Base-by-base conservation (phyloP, 2,797 vertebrate genomes). In the Amniataba percoides region DNA sequence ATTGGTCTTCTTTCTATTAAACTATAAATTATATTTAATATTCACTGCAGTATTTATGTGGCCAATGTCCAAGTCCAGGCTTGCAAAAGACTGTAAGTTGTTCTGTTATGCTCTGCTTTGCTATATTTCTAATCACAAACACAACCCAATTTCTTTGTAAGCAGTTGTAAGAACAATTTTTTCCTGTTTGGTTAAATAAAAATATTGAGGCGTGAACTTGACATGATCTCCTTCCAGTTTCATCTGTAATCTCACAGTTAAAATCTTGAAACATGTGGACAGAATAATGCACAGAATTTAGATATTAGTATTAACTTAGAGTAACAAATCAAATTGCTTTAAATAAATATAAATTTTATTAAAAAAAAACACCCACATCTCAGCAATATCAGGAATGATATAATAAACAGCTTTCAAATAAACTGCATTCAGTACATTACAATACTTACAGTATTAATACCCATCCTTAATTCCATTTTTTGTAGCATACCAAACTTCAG, bases 271-370 rank as follows among this genome's bases (percentile, higher is more conserved):
- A 27, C 46, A 61, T 31, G 3, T 16, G 12, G 31, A 64, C 42
- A 77, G 34, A 36, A 18, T 48, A 9, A 69, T 59, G 23, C 18
- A 61, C 12, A 36, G 0, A 69, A 60, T 77, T 52, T 73, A 58
- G 14, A 70, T 67, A 75, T 48, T 51, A 68, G 62, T 64, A 91
- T 79, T 77, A 78, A 88, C 70, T 83, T 78, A 34, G 71, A 88
- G 83, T 80, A 79, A 91, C 77, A 86, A 73, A 66, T 83, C 61
- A 86, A 92, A 94, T 91, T 96, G 95, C 95, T 97, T 99, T 98
- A 99, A 99, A 99, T 99, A 99, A 99, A 99, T 99, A 99, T 98
- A 99, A 96, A 97, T 98, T 99, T 99, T 99, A 99, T 98, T 99
- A 96, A 97, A 98, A 98, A 34, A 98, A 98, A 98, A 98, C 97